Base-by-base conservation (phyloP, 2,888 invertebrate species). In the Stenchaetothrips biformis region DNA sequence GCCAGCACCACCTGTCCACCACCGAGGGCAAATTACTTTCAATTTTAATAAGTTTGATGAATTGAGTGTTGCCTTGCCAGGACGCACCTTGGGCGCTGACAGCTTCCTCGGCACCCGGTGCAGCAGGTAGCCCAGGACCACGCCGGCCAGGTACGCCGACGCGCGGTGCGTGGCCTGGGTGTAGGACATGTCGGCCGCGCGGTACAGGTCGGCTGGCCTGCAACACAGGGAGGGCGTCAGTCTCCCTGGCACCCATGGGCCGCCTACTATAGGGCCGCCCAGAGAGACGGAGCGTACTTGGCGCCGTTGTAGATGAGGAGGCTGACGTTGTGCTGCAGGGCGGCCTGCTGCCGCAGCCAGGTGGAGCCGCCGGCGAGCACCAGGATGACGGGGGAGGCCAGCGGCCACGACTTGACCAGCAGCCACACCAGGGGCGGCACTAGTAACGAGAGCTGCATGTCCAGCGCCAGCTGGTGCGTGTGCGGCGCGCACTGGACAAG, bases 381-480 rank as follows among this genome's bases (percentile, higher is more conserved):
- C 8, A 90, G 89, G 81, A 92, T 88, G 4, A 90, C 83, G 11
- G 90, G 86, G 81, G 90, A 88, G 7, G 91, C 90, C 21, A 90
- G 85, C 48, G 89, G 87, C 0, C 89, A 88, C 82, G 89, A 89
- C 11, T 88, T 88, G 81, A 90, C 89, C 81, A 92, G 87, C 4
- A 91, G 87, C 89, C 92, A 92, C 0, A 93, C 89, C 1, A 93
- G 85, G 6, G 92, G 85, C 0, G 93, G 91, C 21, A 92, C 91
- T 6, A 92, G 83, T 79, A 92, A 86, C 13, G 92, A 92, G 13
- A 94, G 87, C 85, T 94, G 94, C 89, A 93, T 90, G 84, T 94
- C 93, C 83, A 94, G 84, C 0, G 93, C 93, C 82, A 93, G 85
- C 84, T 93, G 93, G 85, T 94, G 92, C 0, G 93, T 92, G 86